Base-by-base conservation (phyloP, 2,113 vertebrate species). In the Phaethon lepturus region DNA sequence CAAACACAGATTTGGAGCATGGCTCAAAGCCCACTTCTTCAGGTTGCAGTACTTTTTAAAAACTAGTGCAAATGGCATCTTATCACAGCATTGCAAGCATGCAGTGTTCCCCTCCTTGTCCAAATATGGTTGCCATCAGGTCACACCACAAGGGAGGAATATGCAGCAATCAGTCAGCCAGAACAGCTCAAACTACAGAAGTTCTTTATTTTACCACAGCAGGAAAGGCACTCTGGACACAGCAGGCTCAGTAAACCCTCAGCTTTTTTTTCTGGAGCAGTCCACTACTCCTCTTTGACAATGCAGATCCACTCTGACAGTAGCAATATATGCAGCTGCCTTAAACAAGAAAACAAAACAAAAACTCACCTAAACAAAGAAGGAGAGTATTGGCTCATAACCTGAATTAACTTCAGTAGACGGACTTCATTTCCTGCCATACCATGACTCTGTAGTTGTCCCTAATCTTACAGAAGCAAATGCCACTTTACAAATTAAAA, bases 1-100 rank as follows among this genome's bases (percentile, higher is more conserved):
- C 87, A 95, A 96, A 95, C 58, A 80, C 1, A 0, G 74, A 76
- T 85, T 92, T 94, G 81, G 90, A 91, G 92, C 91, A 96, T 55
- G 84, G 93, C 66, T 89, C 58, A 95, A 94, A 97, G 91, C 95
- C 95, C 94, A 94, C 66, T 95, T 97, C 97, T 98, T 97, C 98
- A 98, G 96, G 96, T 98, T 93, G 98, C 97, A 98, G 97, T 96
- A 98, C 94, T 98, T 97, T 64, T 67, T 81, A 96, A 95, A 97
- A 97, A 97, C 97, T 98, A 98, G 98, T 98, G 98, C 98, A 98
- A 98, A 98, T 97, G 95, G 95, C 90, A 97, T 97, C 98, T 96
- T 95, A 97, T 98, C 97, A 98, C 97, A 98, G 97, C 98, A 97
- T 98, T 97, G 95, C 96, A 98, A 98, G 96, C 93, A 83, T 94